These are phyloP conservation scores for Amitus sp. DNA, from an alignment of 2,888 invertebrate species.

Conservation along the genomic window DNA sequence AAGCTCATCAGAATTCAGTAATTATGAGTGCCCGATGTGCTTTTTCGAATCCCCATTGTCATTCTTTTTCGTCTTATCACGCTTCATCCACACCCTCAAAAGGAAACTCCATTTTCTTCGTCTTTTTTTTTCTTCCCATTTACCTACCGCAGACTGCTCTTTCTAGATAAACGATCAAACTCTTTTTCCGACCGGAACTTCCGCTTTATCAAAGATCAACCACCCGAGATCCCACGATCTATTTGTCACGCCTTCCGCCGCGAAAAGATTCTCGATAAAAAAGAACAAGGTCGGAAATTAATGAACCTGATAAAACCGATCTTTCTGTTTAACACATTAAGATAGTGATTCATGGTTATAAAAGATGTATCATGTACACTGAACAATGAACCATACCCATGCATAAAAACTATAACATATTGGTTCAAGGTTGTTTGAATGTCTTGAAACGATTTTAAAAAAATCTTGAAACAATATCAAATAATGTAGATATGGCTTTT, in stretches of 20 bases:
- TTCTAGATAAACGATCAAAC: conserved; percentile 20
- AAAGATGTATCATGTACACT: too few species aligned
- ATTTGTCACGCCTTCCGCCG: conserved; percentile 22
- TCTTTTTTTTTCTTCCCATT: conserved; percentile 4
- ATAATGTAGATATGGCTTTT: too few species aligned
- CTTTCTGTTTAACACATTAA: too few species aligned
- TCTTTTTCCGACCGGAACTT: conserved; percentile 11
- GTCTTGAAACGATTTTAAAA: too few species aligned
- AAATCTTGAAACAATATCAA: too few species aligned
- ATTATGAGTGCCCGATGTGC: too few species aligned
- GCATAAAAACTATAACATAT: too few species aligned
- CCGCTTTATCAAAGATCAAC: conserved; percentile 20
- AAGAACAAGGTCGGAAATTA: conserved; percentile 11
- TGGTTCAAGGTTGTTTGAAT: too few species aligned
- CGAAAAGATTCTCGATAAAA: conserved; percentile 12
- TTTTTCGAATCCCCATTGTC: conserved; percentile 7
- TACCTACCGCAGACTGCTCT: conserved; percentile 14
- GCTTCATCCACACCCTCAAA: background rate
- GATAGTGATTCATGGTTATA: too few species aligned
- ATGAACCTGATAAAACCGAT: conserved; percentile 11
- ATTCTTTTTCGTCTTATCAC: conserved; percentile 9
- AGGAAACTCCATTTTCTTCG: conserved; percentile 1
- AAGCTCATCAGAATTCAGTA: too few species aligned
- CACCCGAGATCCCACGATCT: conserved; percentile 1
- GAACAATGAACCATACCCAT: too few species aligned